Evolutionary conservation across 2,797 vertebrate genomes (phyloP).

Genomic region (Denticeps clupeoides): DNA sequence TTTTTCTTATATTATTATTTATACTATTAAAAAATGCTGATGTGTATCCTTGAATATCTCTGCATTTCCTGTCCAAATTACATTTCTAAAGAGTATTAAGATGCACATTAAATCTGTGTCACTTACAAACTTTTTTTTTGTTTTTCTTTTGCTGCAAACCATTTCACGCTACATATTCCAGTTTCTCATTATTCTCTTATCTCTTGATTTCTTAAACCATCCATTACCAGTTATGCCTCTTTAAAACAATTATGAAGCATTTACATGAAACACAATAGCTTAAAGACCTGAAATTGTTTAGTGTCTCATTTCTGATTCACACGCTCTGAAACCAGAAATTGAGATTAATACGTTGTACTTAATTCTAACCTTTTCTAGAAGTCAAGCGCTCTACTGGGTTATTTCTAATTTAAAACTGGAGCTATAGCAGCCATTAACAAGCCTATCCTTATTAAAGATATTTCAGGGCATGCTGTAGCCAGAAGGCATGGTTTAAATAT

Average conservation of each 20-base stretch:
- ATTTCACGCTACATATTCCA: too few species aligned
- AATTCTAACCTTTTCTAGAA: slow-evolving; percentile 56
- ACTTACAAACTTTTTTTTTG: too few species aligned
- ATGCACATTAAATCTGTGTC: too few species aligned
- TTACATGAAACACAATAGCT: background rate
- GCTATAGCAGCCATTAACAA: slow-evolving; percentile 45
- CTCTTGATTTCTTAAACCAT: background rate
- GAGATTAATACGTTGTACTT: slow-evolving; percentile 58
- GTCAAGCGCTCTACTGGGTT: slow-evolving; percentile 48
- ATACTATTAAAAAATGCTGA: too few species aligned
- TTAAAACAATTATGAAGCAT: background rate
- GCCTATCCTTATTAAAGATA: slow-evolving; percentile 60
- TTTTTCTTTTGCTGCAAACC: too few species aligned
- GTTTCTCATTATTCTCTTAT: slow-evolving; percentile 17
- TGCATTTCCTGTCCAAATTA: too few species aligned
- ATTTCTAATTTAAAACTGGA: slow-evolving; percentile 60
- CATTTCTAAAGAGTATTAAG: too few species aligned
- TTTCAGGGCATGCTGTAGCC: slow-evolving; percentile 54
- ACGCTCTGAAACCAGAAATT: slow-evolving; percentile 36
- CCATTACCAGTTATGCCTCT: background rate
- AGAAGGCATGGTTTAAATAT: slow-evolving; percentile 55
- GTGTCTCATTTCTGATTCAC: slow-evolving; percentile 26
- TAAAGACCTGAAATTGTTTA: slow-evolving; percentile 5
- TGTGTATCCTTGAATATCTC: too few species aligned
- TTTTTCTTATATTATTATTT: too few species aligned